Conservation (phyloP, 2,113 vertebrate genomes). For the Helogale parvula region DNA sequence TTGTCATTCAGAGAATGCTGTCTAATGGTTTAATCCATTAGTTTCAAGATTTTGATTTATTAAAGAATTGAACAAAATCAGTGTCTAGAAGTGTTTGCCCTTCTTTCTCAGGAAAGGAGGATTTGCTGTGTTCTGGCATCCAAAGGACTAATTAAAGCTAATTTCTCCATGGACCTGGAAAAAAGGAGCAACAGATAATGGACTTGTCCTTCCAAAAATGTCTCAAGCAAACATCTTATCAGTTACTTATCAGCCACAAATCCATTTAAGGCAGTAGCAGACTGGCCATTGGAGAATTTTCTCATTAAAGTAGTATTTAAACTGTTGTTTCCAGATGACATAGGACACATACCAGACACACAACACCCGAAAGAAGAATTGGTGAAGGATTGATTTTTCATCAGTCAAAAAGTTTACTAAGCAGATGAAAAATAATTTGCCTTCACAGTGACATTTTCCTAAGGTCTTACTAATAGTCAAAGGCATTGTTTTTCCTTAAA, state of each 20-base stretch:
- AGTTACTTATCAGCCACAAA: conserved; percentile 21
- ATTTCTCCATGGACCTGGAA: conserved; percentile 40
- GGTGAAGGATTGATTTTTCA: conserved; percentile 66
- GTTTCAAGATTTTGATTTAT: conserved; percentile 56
- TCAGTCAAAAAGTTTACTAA: conserved; percentile 65
- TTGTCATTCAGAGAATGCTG: not conserved
- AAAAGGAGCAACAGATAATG: conserved; percentile 66
- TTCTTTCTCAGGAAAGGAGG: conserved; percentile 34
- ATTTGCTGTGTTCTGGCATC: conserved; percentile 31
- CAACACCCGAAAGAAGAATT: conserved; percentile 42
- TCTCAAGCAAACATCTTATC: conserved; percentile 49
- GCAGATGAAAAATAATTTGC: conserved; percentile 55
- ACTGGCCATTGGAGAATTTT: conserved; percentile 39
- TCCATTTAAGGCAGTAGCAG: conserved; percentile 36
- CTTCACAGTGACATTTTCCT: conserved; percentile 62
- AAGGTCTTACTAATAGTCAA: conserved; percentile 12
- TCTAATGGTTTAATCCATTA: conserved; percentile 1
- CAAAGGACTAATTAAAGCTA: conserved; percentile 61
- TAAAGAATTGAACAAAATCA: conserved; percentile 40
- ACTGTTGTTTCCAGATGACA: conserved; percentile 22
- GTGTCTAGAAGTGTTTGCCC: not conserved
- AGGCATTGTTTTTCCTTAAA: conserved; percentile 51
- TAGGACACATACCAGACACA: conserved; percentile 53
- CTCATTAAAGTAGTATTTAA: conserved; percentile 68
- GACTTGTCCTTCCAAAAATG: conserved; percentile 58